These are phyloP conservation scores for Clostera curtula DNA, from an alignment of 2,888 invertebrate species.

Conservation along the genomic window DNA sequence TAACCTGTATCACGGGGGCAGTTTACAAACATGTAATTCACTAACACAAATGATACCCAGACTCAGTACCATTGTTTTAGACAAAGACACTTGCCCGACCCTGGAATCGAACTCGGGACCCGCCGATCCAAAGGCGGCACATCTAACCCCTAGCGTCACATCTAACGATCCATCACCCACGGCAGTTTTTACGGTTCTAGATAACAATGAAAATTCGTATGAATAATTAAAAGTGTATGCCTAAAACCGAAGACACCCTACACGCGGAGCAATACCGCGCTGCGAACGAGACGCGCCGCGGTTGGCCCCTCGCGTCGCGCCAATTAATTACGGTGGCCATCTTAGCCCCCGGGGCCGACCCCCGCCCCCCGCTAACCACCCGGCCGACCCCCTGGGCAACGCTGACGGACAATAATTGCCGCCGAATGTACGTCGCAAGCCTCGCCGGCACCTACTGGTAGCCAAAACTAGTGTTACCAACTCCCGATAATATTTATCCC, in stretches of 20 bases:
- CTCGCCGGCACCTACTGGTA: conserved; percentile 20
- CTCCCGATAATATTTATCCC: too few species aligned
- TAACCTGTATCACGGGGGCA: too few species aligned
- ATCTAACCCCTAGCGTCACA: too few species aligned
- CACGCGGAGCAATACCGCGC: conserved; percentile 66
- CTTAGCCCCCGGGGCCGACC: conserved; percentile 49
- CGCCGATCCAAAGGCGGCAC: too few species aligned
- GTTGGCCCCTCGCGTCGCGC: conserved; percentile 73
- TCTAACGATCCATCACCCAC: too few species aligned
- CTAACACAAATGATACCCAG: too few species aligned
- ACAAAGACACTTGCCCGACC: too few species aligned
- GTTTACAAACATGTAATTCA: too few species aligned
- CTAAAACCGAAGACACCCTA: conserved; percentile 17
- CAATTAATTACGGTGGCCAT: conserved; percentile 75
- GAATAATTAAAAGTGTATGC: not conserved
- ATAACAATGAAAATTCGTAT: not conserved
- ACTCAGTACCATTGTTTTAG: too few species aligned
- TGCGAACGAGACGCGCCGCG: conserved; percentile 63
- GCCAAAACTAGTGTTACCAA: too few species aligned
- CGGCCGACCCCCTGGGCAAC: conserved; percentile 25
- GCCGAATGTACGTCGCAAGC: conserved; percentile 52
- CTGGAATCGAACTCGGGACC: too few species aligned
- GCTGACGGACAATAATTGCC: conserved; percentile 72
- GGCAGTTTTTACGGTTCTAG: too few species aligned
- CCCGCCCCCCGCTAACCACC: conserved; percentile 20